These are phyloP conservation scores for Litocranius walleri DNA, from an alignment of 2,113 vertebrate genomes.

Conservation along the genomic window DNA sequence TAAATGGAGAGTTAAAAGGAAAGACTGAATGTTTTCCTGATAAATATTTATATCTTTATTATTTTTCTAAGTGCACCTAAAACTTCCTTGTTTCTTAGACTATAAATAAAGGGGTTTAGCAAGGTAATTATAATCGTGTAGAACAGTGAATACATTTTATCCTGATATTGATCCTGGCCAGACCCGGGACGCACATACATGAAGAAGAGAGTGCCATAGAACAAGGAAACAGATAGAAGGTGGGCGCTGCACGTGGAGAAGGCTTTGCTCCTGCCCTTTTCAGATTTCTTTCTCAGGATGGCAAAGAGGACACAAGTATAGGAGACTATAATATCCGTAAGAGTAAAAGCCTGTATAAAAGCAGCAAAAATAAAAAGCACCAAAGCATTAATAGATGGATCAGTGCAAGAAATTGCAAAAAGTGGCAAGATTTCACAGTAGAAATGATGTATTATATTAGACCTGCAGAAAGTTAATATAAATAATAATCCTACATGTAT, in stretches of 20 bases:
- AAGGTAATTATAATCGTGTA: conserved; percentile 49
- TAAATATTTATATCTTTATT: background rate
- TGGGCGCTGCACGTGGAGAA: conserved; percentile 54
- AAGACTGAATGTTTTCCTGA: background rate
- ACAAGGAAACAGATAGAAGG: conserved; percentile 54
- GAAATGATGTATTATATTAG: conserved; percentile 20
- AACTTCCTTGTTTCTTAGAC: conserved; percentile 57
- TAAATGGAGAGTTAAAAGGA: background rate
- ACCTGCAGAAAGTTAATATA: conserved; percentile 52
- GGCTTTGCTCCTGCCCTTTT: conserved; percentile 3
- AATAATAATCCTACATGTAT: conserved; percentile 52
- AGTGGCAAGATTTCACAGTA: conserved; percentile 64
- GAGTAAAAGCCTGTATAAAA: conserved; percentile 22
- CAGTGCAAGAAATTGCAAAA: conserved; percentile 55
- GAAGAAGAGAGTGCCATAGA: conserved; percentile 56
- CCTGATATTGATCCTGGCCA: conserved; percentile 7
- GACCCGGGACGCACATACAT: conserved; percentile 47
- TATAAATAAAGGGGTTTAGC: conserved; percentile 56
- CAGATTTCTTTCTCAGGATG: conserved; percentile 35
- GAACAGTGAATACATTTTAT: conserved; percentile 53
- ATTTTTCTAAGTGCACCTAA: conserved; percentile 33
- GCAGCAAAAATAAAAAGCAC: conserved; percentile 23
- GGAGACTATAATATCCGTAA: conserved; percentile 44
- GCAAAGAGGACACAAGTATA: conserved; percentile 43
- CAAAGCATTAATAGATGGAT: conserved; percentile 39